These are phyloP conservation scores for Schrankia costaestrigalis DNA, from an alignment of 2,888 invertebrate genomes.

Conservation along the genomic window DNA sequence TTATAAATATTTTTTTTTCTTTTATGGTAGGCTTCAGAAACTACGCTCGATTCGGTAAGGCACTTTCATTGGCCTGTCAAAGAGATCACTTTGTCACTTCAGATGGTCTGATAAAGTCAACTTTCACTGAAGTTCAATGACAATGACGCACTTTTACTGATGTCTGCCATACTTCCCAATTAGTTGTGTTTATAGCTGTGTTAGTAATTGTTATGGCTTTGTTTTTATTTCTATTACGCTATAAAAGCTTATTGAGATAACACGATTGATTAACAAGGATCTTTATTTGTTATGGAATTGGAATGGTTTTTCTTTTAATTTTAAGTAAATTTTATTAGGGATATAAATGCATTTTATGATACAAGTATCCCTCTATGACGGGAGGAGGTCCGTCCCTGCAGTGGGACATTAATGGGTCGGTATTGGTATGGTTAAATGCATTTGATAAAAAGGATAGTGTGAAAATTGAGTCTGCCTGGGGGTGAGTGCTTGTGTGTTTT, in stretches of 20 bases:
- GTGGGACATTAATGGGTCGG: too few relatives aligned
- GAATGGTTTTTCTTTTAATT: too few relatives aligned
- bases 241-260: slow-evolving; percentile 19
- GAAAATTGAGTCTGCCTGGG: too few relatives aligned
- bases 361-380: too few relatives aligned
- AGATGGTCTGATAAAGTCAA: slow-evolving; percentile 31
- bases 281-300: too few relatives aligned
- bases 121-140: slow-evolving; percentile 52
- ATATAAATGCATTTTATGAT: too few relatives aligned
- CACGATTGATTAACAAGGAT: slow-evolving; percentile 11
- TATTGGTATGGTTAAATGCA: too few relatives aligned
- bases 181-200: slow-evolving; percentile 26
- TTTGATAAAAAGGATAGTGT: too few relatives aligned
- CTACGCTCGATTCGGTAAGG: slow-evolving; percentile 35
- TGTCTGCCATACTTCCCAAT: slow-evolving; percentile 12
- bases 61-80: slow-evolving; percentile 44
- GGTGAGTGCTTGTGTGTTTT: too few relatives aligned
- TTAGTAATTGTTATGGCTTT: slow-evolving; percentile 27
- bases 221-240: slow-evolving; percentile 28
- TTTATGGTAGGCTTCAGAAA: slow-evolving; percentile 18
- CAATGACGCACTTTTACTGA: slow-evolving; percentile 23
- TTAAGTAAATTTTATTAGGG: too few relatives aligned
- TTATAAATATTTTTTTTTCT: slow-evolving; percentile 34
- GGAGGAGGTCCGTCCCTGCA: too few relatives aligned
- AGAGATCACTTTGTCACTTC: slow-evolving; percentile 29